These are phyloP conservation scores for Micropoecilia bifurca DNA, from an alignment of 2,797 vertebrate species.

Conservation along the genomic window DNA sequence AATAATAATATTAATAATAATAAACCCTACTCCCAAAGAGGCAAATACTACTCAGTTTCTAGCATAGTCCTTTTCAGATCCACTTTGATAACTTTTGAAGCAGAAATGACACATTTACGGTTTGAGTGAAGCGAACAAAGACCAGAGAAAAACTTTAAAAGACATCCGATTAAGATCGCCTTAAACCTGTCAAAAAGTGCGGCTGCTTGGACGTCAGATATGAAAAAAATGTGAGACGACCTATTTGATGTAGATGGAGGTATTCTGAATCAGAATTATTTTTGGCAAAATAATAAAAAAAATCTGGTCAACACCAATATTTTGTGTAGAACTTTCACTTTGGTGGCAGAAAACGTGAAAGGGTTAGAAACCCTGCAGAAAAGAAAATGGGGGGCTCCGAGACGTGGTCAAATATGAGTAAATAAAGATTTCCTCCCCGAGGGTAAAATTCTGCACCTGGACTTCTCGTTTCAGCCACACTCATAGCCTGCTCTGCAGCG, in stretches of 20 bases:
- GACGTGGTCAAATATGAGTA: constrained; percentile 69
- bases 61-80: neutral
- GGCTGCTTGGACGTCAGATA: neutral
- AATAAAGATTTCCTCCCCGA: constrained; percentile 76
- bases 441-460: constrained; percentile 77
- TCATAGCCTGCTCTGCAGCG: constrained; percentile 52
- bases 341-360: constrained; percentile 2
- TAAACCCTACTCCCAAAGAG: neutral
- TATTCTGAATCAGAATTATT: neutral
- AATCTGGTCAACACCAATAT: neutral
- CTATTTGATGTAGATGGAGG: neutral
- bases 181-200: neutral
- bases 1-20: no score
- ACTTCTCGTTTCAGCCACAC: constrained; percentile 71
- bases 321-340: constrained; percentile 1
- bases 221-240: neutral
- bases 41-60: neutral
- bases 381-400: constrained; percentile 27
- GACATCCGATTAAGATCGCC: neutral
- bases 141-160: neutral
- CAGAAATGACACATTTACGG: neutral
- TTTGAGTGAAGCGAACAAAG: neutral
- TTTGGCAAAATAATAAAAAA: neutral
- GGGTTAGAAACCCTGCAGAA: constrained; percentile 37
- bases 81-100: neutral